Evolutionary conservation across 2,888 invertebrate species (phyloP), one percentile per base, ranked within the genome.

Genomic region (Rotaria socialis): DNA sequence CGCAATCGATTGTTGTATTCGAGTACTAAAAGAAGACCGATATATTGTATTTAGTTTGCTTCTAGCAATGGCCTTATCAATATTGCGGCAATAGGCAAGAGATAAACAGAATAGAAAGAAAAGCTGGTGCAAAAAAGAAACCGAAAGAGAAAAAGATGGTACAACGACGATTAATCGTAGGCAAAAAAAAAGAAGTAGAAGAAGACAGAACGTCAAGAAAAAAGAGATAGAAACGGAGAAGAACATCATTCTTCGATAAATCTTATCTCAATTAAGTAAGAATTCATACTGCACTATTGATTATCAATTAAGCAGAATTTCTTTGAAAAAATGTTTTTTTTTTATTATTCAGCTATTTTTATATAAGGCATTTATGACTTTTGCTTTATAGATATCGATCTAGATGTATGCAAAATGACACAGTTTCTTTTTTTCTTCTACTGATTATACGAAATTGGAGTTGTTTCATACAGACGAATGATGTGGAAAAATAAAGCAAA

Each of bases 11-110:
- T 67, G 35, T 67, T 41, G 67, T 35, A 67, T 67, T 67, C 19
- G 35, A 41, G 35, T 67, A 14, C 16, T 27, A 27, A n/a, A 27
- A 67, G 27, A n/a, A 35, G 35, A 67, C 35, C 35, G 67, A 67
- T 67, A 41, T 67, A 35, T 67, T 67, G 5, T 67, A 67, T 67
- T 67, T 41, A 19, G 35, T 67, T 35, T 67, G 35, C 67, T 35
- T 19, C 67, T 27, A 35, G 67, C 67, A 19, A 67, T 67, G 67
- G 35, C 67, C 67, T 67, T 67, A 67, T 67, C 67, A 67, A 41
- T 35, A 67, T 35, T 35, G 35, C 67, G 67, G 35, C 19, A 67
- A 35, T 19, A 67, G 19, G 19, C 27, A 19, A 67, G 27, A 35
- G 16, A 67, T n/a, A 67, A 27, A 35, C n/a, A 67, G 67, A 67